These are phyloP conservation scores for Pectinophora gossypiella DNA, from an alignment of 1,140 invertebrate genomes.

Conservation along the genomic window DNA sequence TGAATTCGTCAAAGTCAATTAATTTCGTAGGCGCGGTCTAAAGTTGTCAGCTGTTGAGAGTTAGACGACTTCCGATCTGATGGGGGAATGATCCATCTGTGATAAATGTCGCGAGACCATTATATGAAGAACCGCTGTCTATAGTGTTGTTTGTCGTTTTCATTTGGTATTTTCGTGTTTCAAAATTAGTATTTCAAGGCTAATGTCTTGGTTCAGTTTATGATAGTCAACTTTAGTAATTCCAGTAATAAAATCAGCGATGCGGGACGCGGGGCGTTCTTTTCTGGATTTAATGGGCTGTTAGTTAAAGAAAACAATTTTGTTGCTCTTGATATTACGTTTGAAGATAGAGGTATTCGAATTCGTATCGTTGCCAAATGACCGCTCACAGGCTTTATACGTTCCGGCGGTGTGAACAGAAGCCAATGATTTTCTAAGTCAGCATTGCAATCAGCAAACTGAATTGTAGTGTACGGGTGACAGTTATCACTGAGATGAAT, in stretches of 20 bases:
- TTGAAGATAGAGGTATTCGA: not conserved
- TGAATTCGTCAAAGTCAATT: slow-evolving; percentile 32
- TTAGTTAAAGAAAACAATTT: not conserved
- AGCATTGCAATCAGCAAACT: not conserved
- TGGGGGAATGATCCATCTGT: slow-evolving; percentile 1
- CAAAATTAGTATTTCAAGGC: not conserved
- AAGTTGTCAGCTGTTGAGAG: slow-evolving; percentile 11
- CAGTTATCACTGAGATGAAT: not conserved
- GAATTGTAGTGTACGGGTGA: not conserved
- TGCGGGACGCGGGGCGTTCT: not conserved
- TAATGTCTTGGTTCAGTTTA: not conserved
- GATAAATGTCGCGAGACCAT: not conserved
- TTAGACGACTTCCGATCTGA: slow-evolving; percentile 22
- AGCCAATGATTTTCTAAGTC: not conserved
- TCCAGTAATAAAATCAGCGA: not conserved
- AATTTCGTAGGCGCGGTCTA: slow-evolving; percentile 23
- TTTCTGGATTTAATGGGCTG: slow-evolving; percentile 2
- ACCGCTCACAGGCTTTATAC: not conserved
- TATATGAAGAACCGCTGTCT: not conserved
- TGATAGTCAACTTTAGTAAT: not conserved
- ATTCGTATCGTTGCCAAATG: not conserved
- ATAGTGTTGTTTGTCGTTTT: no score
- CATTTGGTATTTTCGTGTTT: no score
- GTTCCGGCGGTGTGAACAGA: slow-evolving; percentile 4
- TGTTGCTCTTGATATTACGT: not conserved